Conservation (phyloP, 2,113 vertebrate genomes). For the Microcebus lehilahytsara region DNA sequence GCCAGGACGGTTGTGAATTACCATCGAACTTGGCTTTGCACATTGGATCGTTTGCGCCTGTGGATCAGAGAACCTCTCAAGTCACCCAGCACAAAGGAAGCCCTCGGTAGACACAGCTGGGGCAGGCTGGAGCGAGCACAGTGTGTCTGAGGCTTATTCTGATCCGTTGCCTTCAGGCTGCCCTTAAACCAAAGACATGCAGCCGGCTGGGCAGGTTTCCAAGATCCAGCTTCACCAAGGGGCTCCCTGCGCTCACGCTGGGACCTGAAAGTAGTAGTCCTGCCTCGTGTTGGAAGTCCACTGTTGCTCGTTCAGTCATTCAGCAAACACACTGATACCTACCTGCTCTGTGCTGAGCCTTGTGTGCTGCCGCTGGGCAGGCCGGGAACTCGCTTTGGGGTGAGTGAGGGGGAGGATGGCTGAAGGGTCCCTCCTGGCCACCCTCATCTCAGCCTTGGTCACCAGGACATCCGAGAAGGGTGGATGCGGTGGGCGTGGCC, state of each 20-base stretch:
- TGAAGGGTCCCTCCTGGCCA: background rate
- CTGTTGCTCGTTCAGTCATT: background rate
- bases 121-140: background rate
- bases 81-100: background rate
- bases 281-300: background rate
- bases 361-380: background rate
- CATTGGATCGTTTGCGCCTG: background rate
- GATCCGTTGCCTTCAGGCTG: background rate
- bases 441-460: background rate
- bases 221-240: background rate
- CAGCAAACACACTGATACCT: background rate
- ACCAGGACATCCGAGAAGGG: background rate
- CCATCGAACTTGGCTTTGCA: background rate
- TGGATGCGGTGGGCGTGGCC: background rate
- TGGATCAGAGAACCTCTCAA: background rate
- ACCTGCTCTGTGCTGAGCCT: background rate
- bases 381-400: background rate
- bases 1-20: background rate
- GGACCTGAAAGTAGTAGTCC: background rate
- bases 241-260: background rate
- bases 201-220: background rate
- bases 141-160: background rate
- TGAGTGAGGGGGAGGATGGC: background rate
- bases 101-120: background rate
- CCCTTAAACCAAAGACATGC: constrained; percentile 7